These are phyloP conservation scores for Caenorhabditis sp. DNA, from an alignment of 2,888 invertebrate species.

Conservation along the genomic window DNA sequence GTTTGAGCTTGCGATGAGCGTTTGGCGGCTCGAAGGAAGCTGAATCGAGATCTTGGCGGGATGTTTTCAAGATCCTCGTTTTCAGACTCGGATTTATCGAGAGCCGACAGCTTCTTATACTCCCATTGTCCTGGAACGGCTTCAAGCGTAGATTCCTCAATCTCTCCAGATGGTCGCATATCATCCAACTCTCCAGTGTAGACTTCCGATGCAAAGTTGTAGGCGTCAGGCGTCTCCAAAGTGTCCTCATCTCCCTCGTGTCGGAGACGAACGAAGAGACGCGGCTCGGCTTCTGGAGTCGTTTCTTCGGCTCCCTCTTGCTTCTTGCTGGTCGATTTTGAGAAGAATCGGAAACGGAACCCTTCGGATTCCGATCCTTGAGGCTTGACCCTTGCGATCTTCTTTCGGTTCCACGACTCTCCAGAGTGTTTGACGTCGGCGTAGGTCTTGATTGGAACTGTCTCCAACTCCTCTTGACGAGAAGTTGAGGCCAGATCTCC, in stretches of 20 bases:
- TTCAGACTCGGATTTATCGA: not conserved
- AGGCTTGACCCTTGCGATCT: conserved; percentile 40
- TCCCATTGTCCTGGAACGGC: conserved; percentile 36
- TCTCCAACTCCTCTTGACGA: conserved; percentile 34
- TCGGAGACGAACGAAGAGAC: conserved; percentile 39
- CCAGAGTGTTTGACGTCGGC: conserved; percentile 60
- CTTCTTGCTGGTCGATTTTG: not conserved
- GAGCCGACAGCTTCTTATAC: not conserved
- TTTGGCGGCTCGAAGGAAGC: conserved; percentile 31
- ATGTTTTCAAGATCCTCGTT: conserved; percentile 29
- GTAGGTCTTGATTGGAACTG: conserved; percentile 44
- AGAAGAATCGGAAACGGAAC: conserved; percentile 42
- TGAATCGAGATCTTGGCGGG: conserved; percentile 38
- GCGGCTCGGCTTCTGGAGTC: not conserved
- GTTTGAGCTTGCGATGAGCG: not conserved
- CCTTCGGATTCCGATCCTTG: conserved; percentile 6
- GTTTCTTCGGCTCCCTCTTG: no score
- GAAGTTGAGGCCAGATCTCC: conserved; percentile 36
- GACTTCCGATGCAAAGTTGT: conserved; percentile 31
- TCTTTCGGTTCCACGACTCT: not conserved
- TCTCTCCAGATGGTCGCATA: not conserved
- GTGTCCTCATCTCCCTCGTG: conserved; percentile 69
- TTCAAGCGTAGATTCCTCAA: not conserved
- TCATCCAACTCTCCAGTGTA: conserved; percentile 51
- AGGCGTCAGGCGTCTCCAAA: conserved; percentile 57